These are phyloP conservation scores for Lydus trimaculatus DNA, from an alignment of 2,888 invertebrate genomes.

Conservation along the genomic window DNA sequence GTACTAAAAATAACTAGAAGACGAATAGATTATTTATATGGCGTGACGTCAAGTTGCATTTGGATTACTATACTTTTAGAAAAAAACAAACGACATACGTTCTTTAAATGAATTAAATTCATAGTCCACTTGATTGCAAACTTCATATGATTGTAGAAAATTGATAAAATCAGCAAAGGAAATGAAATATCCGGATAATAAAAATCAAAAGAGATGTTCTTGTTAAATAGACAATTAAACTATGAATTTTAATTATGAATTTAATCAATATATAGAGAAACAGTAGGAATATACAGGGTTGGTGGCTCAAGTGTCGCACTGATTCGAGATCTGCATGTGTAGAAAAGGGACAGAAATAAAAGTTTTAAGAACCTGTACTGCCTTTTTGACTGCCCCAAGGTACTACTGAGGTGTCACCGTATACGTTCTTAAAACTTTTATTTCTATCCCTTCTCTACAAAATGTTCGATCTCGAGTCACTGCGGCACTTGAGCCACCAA, in stretches of 20 bases:
- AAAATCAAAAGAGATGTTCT: background rate
- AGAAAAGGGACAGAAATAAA: too few relatives aligned
- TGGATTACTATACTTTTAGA: background rate
- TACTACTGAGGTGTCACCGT: too few relatives aligned
- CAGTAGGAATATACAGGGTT: background rate
- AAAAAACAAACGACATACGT: background rate
- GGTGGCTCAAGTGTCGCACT: too few relatives aligned
- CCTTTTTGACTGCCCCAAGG: too few relatives aligned
- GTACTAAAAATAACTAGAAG: too few relatives aligned
- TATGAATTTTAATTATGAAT: background rate
- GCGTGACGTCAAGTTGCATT: background rate
- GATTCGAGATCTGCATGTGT: too few relatives aligned
- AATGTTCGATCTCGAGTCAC: too few relatives aligned
- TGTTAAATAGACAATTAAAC: background rate
- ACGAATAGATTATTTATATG: background rate
- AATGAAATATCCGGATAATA: background rate
- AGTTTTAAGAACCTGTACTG: too few relatives aligned
- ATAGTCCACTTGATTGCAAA: background rate
- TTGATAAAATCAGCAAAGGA: background rate
- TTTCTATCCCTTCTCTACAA: too few relatives aligned
- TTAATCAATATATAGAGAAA: slow-evolving; percentile 1
- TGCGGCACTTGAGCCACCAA: too few relatives aligned
- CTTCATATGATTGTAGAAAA: background rate
- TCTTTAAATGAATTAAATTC: background rate
- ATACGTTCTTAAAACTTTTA: too few relatives aligned